Conservation (phyloP, 1,140 invertebrate species). For the Leguminivora glycinivorella region DNA sequence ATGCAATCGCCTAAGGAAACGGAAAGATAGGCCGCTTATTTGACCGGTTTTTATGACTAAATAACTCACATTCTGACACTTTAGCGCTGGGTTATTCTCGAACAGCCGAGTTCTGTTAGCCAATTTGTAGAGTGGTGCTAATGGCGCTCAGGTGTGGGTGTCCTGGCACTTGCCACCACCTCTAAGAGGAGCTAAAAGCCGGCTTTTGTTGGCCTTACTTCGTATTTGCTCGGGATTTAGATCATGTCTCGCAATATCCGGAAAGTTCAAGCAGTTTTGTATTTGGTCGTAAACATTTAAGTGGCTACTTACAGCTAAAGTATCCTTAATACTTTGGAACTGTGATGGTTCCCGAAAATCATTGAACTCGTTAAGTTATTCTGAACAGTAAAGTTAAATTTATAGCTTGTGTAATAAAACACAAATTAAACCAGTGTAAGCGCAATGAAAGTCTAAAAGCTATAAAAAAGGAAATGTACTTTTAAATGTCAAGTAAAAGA, state of each 20-base stretch:
- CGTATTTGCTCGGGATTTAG: conserved; percentile 16
- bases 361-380: not conserved
- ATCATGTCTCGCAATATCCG: conserved; percentile 20
- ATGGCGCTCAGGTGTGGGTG: conserved; percentile 31
- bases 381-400: conserved; percentile 9
- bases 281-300: not conserved
- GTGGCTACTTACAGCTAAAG: no score
- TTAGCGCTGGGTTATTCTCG: conserved; percentile 11
- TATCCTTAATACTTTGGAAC: no score
- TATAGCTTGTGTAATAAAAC: not conserved
- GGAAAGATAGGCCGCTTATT: conserved; percentile 19
- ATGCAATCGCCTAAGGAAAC: not conserved
- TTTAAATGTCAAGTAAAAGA: conserved; percentile 15
- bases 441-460: conserved; percentile 9
- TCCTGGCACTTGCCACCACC: conserved; percentile 42
- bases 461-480: conserved; percentile 10
- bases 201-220: conserved; percentile 40
- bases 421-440: not conserved
- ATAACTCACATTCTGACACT: conserved; percentile 26
- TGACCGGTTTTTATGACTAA: conserved; percentile 25
- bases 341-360: not conserved
- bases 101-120: conserved; percentile 19
- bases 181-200: conserved; percentile 39
- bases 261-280: not conserved
- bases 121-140: conserved; percentile 32